Evolutionary conservation across 2,888 invertebrate species (phyloP).

Genomic region (Aphodius granarius): DNA sequence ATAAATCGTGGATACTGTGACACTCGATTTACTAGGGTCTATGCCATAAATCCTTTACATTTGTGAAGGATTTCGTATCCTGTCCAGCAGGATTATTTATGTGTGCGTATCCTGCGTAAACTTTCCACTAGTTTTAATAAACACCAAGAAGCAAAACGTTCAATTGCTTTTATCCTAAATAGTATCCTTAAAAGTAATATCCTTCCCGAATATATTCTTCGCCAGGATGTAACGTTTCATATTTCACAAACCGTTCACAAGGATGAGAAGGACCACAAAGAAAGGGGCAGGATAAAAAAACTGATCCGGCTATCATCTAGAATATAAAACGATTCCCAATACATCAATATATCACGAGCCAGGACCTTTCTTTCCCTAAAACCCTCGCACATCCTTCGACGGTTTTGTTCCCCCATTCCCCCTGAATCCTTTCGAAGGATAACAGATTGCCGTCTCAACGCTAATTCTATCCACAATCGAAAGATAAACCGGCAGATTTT

Average conservation of each 20-base stretch:
- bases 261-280: not conserved
- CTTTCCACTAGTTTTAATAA: not conserved
- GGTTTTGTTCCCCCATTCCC: not conserved
- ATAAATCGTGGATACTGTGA: conserved; percentile 1
- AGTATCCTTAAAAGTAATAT: not conserved
- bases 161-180: too few relatives aligned
- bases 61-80: conserved; percentile 8
- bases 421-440: not conserved
- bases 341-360: not conserved
- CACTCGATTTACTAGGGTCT: conserved; percentile 7
- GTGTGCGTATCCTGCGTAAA: not conserved
- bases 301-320: not conserved
- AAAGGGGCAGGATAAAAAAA: not conserved
- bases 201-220: not conserved
- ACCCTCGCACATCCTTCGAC: too few relatives aligned
- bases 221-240: not conserved
- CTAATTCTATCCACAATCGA: not conserved
- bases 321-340: not conserved
- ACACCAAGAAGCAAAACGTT: not conserved
- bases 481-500: not conserved
- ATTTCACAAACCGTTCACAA: not conserved
- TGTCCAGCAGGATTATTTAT: conserved; percentile 1
- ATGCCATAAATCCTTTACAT: conserved; percentile 11
- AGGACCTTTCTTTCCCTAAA: not conserved
- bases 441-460: not conserved